Evolutionary conservation across 2,797 vertebrate species (phyloP).

Genomic region (Syngnathus rostellatus): DNA sequence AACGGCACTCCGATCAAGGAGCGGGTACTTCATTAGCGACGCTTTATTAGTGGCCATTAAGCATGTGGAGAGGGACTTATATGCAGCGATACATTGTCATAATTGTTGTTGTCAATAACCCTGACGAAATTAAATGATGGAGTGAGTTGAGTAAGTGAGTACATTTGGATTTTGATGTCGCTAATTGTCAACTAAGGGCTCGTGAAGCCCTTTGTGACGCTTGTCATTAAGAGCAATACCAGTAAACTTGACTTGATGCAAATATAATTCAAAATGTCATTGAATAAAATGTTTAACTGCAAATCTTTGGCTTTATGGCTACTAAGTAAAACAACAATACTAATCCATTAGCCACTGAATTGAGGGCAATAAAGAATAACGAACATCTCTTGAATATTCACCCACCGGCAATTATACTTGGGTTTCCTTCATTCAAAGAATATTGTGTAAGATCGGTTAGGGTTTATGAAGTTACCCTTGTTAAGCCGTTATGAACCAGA

Average conservation of each 20-base stretch:
- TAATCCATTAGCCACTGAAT: not conserved
- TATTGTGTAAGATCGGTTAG: not conserved
- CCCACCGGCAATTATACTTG: not conserved
- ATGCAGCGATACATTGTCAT: too few species aligned
- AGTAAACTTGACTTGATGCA: too few species aligned
- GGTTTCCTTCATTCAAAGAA: not conserved
- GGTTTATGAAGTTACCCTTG: not conserved
- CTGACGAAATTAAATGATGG: too few species aligned
- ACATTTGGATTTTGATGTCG: too few species aligned
- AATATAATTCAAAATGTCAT: too few species aligned
- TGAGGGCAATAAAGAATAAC: not conserved
- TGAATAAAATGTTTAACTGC: not conserved
- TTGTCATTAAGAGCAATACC: too few species aligned
- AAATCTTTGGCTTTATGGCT: not conserved
- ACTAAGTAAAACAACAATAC: not conserved
- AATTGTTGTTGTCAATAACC: too few species aligned
- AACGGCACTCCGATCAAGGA: slow-evolving; percentile 6
- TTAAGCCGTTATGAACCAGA: not conserved
- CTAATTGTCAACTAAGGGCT: too few species aligned
- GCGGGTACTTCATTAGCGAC: not conserved
- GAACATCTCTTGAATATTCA: not conserved
- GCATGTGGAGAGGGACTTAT: too few species aligned
- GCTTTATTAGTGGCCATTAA: not conserved
- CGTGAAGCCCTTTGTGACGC: too few species aligned
- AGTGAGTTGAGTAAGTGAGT: too few species aligned